Evolutionary conservation across 2,113 vertebrate species (phyloP).

Genomic region (Puffinus mauretanicus): DNA sequence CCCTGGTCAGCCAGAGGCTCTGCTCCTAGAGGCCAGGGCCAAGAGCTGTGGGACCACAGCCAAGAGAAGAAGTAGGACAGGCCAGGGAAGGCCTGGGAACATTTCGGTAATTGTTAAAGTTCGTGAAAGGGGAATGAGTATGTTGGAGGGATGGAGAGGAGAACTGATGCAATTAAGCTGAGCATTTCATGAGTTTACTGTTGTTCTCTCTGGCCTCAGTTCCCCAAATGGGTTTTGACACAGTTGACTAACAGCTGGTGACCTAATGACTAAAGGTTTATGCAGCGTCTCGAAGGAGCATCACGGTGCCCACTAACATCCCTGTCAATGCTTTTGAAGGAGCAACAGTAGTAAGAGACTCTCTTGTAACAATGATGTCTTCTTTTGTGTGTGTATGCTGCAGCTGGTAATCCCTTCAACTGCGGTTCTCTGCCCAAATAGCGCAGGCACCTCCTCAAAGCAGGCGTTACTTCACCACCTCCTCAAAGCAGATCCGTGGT

Average conservation of each 20-base stretch:
- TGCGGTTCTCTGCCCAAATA: background rate
- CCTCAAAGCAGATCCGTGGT: background rate
- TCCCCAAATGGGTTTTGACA: background rate
- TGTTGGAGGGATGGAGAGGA: background rate
- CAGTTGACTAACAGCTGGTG: background rate
- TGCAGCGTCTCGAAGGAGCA: background rate
- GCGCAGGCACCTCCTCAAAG: background rate
- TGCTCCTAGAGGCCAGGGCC: background rate
- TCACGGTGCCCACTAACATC: background rate
- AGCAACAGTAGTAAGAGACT: background rate
- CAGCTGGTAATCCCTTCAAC: background rate
- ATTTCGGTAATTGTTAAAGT: background rate
- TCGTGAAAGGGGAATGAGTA: background rate
- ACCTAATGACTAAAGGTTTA: background rate
- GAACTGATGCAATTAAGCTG: background rate
- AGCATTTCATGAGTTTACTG: background rate
- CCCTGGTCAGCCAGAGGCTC: background rate
- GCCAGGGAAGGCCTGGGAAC: conserved; percentile 12
- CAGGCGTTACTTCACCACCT: background rate
- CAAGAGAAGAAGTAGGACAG: conserved; percentile 12
- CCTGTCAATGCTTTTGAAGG: background rate
- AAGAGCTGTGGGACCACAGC: background rate
- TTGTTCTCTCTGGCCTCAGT: background rate
- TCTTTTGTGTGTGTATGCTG: background rate
- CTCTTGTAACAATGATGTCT: background rate